These are phyloP conservation scores for Drosophila niveifrons DNA, from an alignment of 2,888 invertebrate species.

Conservation along the genomic window DNA sequence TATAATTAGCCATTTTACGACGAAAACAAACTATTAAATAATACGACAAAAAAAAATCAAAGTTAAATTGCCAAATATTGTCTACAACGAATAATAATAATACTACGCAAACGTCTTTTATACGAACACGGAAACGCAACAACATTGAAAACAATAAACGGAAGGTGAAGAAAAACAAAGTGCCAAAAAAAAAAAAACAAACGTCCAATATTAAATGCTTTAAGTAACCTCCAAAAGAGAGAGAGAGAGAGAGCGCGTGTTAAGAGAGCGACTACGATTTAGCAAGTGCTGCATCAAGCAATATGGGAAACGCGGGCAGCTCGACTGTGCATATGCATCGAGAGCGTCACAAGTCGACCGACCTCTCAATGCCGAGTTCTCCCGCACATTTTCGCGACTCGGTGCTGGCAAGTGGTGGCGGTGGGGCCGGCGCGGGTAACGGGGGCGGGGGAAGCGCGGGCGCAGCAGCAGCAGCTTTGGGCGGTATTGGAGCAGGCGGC, in stretches of 20 bases:
- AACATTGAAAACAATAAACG: constrained; percentile 23
- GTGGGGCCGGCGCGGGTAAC: constrained; percentile 37
- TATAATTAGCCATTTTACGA: constrained; percentile 76
- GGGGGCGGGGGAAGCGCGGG: constrained; percentile 48
- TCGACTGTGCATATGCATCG: constrained; percentile 86
- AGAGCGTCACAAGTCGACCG: constrained; percentile 91
- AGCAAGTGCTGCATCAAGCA: constrained; percentile 27
- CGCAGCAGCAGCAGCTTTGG: constrained; percentile 68
- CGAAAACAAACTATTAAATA: constrained; percentile 75
- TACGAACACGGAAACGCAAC: constrained; percentile 42
- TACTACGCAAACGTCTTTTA: constrained; percentile 5
- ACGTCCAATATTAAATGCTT: constrained; percentile 43
- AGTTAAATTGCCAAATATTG: constrained; percentile 55
- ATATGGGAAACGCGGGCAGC: constrained; percentile 85
- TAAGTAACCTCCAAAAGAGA: constrained; percentile 61
- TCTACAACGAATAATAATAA: constrained; percentile 25
- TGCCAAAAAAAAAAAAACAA: constrained; percentile 64
- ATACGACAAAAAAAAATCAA: constrained; percentile 45
- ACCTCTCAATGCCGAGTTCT: constrained; percentile 83
- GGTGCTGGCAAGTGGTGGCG: constrained; percentile 33
- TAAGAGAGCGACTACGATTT: constrained; percentile 20
- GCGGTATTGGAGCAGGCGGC: constrained; percentile 84
- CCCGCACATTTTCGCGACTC: constrained; percentile 79
- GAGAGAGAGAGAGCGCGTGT: constrained; percentile 16
- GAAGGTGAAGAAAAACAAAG: constrained; percentile 57